Conservation (phyloP, 2,888 invertebrate genomes). For the Thera britannica region DNA sequence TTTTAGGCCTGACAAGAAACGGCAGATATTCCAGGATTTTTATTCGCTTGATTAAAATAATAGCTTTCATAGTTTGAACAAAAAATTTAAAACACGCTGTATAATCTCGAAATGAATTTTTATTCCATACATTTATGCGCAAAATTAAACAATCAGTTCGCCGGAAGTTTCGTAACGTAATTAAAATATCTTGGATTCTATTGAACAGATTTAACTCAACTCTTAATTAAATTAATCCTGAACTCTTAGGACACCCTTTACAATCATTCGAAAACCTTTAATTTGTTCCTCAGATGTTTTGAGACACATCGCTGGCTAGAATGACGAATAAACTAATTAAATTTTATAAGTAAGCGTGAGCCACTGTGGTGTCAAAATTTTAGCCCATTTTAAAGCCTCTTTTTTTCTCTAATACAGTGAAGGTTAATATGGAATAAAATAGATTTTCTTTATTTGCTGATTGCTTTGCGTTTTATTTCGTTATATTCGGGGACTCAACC, state of each 20-base stretch:
- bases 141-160: conserved; percentile 22
- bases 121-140: not conserved
- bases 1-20: too few relatives aligned
- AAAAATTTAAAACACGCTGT: too few relatives aligned
- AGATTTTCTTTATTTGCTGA: too few relatives aligned
- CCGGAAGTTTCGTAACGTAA: conserved; percentile 28
- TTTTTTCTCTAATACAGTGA: too few relatives aligned
- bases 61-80: too few relatives aligned
- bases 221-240: conserved; percentile 49
- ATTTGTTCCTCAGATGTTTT: conserved; percentile 32
- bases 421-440: too few relatives aligned
- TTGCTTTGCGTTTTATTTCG: too few relatives aligned
- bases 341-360: not conserved
- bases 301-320: conserved; percentile 17
- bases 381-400: too few relatives aligned
- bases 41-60: too few relatives aligned
- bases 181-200: conserved; percentile 32
- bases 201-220: conserved; percentile 38
- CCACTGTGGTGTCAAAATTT: not conserved
- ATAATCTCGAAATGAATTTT: not conserved
- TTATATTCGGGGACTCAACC: too few relatives aligned
- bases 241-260: conserved; percentile 34
- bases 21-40: too few relatives aligned
- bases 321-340: not conserved
- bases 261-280: conserved; percentile 29